A percentile compares a stretch with the other conserved stretches of the same genome.
phyloP scores from a whole-genome alignment of 1,140 invertebrate genomes.

The Notospermus geniculatus region DNA sequence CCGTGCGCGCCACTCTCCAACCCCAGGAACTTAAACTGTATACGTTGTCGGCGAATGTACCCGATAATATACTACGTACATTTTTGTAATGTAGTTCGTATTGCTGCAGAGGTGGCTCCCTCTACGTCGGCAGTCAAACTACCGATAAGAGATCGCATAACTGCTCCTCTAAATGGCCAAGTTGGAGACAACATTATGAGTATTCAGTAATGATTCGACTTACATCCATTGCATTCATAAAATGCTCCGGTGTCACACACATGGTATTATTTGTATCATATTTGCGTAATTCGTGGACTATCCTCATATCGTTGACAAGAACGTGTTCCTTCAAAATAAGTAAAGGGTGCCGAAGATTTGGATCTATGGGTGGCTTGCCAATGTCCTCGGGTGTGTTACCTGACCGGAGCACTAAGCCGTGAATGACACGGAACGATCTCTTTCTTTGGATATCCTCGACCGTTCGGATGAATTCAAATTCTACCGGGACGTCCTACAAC shows the following conservation, averaged over 20 bases:
- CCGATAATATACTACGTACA: too few relatives aligned
- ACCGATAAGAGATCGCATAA: too few relatives aligned
- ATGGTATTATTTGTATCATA: conserved; percentile 38
- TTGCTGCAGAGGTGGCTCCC: too few relatives aligned
- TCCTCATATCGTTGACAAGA: conserved; percentile 45
- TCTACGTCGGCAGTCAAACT: too few relatives aligned
- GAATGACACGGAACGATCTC: conserved; percentile 36
- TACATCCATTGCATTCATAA: conserved; percentile 46
- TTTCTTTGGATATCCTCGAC: conserved; percentile 45
- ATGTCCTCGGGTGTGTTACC: conserved; percentile 51
- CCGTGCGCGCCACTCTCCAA: too few relatives aligned
- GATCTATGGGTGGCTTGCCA: conserved; percentile 45
- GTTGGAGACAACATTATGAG: too few relatives aligned
- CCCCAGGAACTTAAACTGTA: too few relatives aligned
- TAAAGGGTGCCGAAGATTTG: conserved; percentile 36
- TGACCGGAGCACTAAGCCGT: conserved; percentile 45
- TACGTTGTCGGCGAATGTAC: too few relatives aligned
- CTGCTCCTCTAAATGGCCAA: too few relatives aligned
- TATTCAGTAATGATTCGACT: too few relatives aligned
- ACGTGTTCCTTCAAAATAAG: conserved; percentile 48
- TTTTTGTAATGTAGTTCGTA: background rate
- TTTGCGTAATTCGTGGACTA: conserved; percentile 44
- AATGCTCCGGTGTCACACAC: conserved; percentile 42
- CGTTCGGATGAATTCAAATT: conserved; percentile 50
- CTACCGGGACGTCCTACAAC: conserved; percentile 49